A percentile compares a stretch with the other conserved stretches of the same genome.
These are phyloP conservation scores for Lottia gigantea DNA, from an alignment of 2,888 invertebrate genomes.

Conservation along the genomic window DNA sequence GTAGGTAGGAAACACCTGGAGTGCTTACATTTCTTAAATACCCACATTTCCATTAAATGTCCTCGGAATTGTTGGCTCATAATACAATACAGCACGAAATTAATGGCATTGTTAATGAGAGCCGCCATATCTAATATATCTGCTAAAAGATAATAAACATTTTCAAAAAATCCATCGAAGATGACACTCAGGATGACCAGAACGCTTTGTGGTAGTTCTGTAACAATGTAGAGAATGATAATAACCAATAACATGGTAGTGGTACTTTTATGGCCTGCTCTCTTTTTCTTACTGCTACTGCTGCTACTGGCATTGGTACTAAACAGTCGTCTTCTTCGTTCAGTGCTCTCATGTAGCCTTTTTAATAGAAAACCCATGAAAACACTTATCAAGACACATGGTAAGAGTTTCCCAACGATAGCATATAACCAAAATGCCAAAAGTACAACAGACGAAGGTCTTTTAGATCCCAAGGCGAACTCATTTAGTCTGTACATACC, in stretches of 20 bases:
- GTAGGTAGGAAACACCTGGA: neutral
- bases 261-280: conserved; percentile 75
- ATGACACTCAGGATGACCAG: conserved; percentile 80
- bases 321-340: conserved; percentile 28
- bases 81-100: conserved; percentile 91
- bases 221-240: conserved; percentile 82
- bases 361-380: conserved; percentile 67
- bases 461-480: conserved; percentile 28
- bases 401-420: conserved; percentile 90
- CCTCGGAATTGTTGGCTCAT: conserved; percentile 92
- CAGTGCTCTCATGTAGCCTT: conserved; percentile 60
- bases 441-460: conserved; percentile 29
- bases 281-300: conserved; percentile 29
- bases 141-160: conserved; percentile 73
- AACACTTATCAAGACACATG: conserved; percentile 88
- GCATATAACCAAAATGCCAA: conserved; percentile 83
- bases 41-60: conserved; percentile 71
- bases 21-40: neutral
- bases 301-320: conserved; percentile 21
- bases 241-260: conserved; percentile 85
- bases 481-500: conserved; percentile 37
- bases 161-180: conserved; percentile 78
- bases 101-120: conserved; percentile 89
- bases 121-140: conserved; percentile 92
- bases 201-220: conserved; percentile 87